phyloP scores from a whole-genome alignment of 2,113 vertebrate genomes.

The Eulacestoma nigropectus region DNA sequence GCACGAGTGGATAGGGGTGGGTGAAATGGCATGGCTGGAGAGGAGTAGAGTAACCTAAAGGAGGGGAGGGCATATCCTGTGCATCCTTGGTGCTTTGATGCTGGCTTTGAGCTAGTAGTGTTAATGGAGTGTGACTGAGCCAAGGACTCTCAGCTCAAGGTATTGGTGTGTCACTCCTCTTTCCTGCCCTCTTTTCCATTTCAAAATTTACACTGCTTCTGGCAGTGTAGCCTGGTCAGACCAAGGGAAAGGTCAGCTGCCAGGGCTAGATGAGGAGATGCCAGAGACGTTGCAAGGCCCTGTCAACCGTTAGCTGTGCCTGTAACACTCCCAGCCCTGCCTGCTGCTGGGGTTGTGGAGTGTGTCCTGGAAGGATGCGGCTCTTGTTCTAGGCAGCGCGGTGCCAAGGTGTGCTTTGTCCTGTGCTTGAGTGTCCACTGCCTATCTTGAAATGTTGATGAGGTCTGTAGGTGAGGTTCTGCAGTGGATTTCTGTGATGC shows the following conservation, averaged over 20 bases:
- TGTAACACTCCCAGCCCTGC: not conserved
- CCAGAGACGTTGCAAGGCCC: not conserved
- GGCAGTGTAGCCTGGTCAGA: not conserved
- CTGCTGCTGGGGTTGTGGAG: not conserved
- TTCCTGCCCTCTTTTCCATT: not conserved
- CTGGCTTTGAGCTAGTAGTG: not conserved
- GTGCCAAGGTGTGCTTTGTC: not conserved
- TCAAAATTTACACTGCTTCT: not conserved
- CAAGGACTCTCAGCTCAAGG: not conserved
- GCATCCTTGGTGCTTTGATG: not conserved
- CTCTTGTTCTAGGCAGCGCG: not conserved
- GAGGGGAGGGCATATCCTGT: not conserved
- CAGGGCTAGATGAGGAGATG: not conserved
- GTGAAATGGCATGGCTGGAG: not conserved
- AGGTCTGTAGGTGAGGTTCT: not conserved
- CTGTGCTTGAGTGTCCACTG: fast-evolving
- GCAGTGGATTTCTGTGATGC: not conserved
- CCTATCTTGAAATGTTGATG: not conserved
- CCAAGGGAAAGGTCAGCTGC: not conserved
- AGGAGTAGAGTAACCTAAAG: not conserved
- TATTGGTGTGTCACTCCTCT: not conserved
- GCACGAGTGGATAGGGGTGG: not conserved
- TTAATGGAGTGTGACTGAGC: not conserved
- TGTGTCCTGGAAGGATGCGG: fast-evolving
- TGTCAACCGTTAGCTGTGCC: not conserved